Evolutionary conservation across 1,140 invertebrate genomes (phyloP).

Genomic region (Drosophila ficusphila): DNA sequence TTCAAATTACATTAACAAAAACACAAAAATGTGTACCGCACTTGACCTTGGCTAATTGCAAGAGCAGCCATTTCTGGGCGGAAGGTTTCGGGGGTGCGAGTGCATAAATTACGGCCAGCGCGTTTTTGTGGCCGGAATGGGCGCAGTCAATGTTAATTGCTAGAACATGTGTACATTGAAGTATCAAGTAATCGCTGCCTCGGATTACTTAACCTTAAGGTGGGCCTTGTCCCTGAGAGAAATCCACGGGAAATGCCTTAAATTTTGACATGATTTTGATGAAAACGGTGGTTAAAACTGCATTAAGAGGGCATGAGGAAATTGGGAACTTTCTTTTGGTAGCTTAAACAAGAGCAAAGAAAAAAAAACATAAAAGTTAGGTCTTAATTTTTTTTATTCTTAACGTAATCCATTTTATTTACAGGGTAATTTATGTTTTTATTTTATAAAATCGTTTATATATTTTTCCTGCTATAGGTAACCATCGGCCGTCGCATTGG

Average conservation of each 20-base stretch:
- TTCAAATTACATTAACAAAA: constrained; percentile 75
- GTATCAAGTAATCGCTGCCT: constrained; percentile 39
- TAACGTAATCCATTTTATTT: too few relatives aligned
- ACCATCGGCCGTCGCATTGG: constrained; percentile 84
- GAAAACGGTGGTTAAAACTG: too few relatives aligned
- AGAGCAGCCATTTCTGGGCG: constrained; percentile 10
- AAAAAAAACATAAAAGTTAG: too few relatives aligned
- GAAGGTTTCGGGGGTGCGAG: constrained; percentile 13
- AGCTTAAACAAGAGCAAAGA: too few relatives aligned
- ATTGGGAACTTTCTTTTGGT: too few relatives aligned
- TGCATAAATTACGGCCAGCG: constrained; percentile 40
- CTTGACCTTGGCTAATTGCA: constrained; percentile 71
- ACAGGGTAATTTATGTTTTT: background rate
- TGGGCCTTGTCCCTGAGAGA: constrained; percentile 20
- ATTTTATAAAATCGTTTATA: background rate
- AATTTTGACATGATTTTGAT: background rate
- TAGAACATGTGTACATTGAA: constrained; percentile 31
- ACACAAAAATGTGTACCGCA: constrained; percentile 39
- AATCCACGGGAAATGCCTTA: background rate
- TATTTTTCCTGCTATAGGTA: constrained; percentile 53
- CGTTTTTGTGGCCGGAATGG: constrained; percentile 14
- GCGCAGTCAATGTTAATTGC: constrained; percentile 49
- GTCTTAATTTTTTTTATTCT: too few relatives aligned
- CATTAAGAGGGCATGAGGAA: too few relatives aligned
- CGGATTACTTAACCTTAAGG: constrained; percentile 25